Conservation (phyloP, 1,140 invertebrate genomes). For the Drosophila dunni region DNA sequence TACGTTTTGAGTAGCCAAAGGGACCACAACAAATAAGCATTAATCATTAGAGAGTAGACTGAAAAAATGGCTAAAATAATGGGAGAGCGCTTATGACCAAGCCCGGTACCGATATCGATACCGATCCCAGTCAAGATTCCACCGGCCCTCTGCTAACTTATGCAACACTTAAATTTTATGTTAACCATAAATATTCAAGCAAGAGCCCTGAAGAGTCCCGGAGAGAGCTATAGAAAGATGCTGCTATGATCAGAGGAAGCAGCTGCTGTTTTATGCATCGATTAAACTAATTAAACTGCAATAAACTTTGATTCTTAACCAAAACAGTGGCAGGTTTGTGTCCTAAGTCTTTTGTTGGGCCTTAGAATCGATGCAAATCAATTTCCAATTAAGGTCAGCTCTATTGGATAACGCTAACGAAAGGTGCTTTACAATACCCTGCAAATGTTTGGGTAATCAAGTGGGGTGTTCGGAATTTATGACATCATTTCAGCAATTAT, state of each 20-base stretch:
- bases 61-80: slow-evolving; percentile 59
- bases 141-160: slow-evolving; percentile 55
- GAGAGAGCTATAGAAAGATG: slow-evolving; percentile 17
- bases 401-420: slow-evolving; percentile 17
- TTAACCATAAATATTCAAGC: slow-evolving; percentile 68
- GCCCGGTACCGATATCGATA: background rate
- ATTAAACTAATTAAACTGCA: slow-evolving; percentile 82
- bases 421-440: slow-evolving; percentile 1
- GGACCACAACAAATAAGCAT: slow-evolving; percentile 62
- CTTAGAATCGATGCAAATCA: slow-evolving; percentile 12
- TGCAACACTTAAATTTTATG: slow-evolving; percentile 81
- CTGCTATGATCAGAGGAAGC: slow-evolving; percentile 12
- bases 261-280: slow-evolving; percentile 67
- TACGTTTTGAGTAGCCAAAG: slow-evolving; percentile 35
- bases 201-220: background rate
- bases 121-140: background rate
- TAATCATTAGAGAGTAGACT: slow-evolving; percentile 69
- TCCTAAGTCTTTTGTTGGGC: slow-evolving; percentile 56
- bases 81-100: background rate
- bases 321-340: slow-evolving; percentile 56
- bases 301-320: slow-evolving; percentile 54
- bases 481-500: background rate
- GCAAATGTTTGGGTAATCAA: background rate
- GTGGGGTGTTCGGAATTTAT: background rate
- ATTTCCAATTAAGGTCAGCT: slow-evolving; percentile 32